Conservation (phyloP, 2,888 invertebrate species). For the Osedax fenrisi region DNA sequence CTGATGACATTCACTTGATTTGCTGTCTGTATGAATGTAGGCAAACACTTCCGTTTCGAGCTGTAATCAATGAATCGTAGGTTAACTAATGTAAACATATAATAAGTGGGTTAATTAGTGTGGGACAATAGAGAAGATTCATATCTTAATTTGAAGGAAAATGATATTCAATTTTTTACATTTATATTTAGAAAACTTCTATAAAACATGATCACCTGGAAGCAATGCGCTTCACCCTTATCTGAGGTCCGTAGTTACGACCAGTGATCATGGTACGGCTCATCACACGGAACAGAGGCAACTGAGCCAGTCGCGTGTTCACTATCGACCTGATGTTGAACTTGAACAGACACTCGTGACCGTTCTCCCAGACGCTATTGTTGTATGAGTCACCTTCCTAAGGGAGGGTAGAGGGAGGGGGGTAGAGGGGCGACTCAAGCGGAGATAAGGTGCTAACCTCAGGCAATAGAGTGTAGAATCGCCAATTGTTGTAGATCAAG, state of each 20-base stretch:
- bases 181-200: too few relatives aligned
- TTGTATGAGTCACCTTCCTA: background rate
- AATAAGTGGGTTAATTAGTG: too few relatives aligned
- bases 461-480: conserved; percentile 36
- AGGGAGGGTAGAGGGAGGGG: too few relatives aligned
- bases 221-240: conserved; percentile 57
- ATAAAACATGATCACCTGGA: too few relatives aligned
- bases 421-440: too few relatives aligned
- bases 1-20: conserved; percentile 58
- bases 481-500: conserved; percentile 57
- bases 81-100: too few relatives aligned
- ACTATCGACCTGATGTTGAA: background rate
- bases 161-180: too few relatives aligned
- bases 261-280: conserved; percentile 62
- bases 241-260: conserved; percentile 59
- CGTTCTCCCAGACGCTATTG: background rate
- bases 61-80: conserved; percentile 35
- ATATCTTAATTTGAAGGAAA: too few relatives aligned
- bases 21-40: conserved; percentile 59
- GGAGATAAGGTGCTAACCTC: too few relatives aligned
- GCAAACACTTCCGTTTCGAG: conserved; percentile 55
- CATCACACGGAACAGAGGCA: conserved; percentile 58
- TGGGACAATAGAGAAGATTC: too few relatives aligned
- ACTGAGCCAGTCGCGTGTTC: background rate
- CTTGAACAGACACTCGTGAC: background rate